phyloP scores from a whole-genome alignment of 2,113 vertebrate species.

The Erythrocercus mccallii region DNA sequence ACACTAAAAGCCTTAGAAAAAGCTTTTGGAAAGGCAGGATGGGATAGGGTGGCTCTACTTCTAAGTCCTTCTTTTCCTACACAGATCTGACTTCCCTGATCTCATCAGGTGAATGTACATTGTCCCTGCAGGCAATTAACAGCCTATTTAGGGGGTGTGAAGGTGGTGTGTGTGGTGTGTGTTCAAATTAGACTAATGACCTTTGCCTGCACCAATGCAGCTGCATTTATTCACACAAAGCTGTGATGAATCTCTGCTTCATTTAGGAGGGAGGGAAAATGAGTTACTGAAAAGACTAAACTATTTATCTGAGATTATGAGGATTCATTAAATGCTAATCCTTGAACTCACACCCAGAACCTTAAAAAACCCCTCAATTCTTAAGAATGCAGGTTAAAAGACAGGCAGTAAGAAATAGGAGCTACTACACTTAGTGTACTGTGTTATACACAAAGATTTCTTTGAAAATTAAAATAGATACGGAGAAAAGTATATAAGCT shows the following conservation, averaged over 20 bases:
- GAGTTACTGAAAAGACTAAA: background rate
- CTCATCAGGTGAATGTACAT: background rate
- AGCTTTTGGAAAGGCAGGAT: background rate
- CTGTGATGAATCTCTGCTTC: background rate
- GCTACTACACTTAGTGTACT: background rate
- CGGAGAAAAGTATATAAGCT: background rate
- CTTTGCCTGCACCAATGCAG: background rate
- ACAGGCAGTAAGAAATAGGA: background rate
- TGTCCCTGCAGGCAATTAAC: background rate
- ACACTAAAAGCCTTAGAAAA: background rate
- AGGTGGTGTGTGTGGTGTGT: background rate
- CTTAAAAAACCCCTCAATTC: background rate
- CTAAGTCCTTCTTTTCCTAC: background rate
- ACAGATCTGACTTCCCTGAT: background rate
- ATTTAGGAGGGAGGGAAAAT: background rate
- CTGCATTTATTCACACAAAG: background rate
- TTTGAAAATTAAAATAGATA: background rate
- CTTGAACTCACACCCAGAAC: background rate
- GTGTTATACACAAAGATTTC: background rate
- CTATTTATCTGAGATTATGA: background rate
- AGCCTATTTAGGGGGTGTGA: background rate
- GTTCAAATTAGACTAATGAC: background rate
- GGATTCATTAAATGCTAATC: background rate
- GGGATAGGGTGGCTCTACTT: background rate
- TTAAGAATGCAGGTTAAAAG: background rate